Conservation (phyloP, 2,888 invertebrate genomes). For the Nezara viridula region DNA sequence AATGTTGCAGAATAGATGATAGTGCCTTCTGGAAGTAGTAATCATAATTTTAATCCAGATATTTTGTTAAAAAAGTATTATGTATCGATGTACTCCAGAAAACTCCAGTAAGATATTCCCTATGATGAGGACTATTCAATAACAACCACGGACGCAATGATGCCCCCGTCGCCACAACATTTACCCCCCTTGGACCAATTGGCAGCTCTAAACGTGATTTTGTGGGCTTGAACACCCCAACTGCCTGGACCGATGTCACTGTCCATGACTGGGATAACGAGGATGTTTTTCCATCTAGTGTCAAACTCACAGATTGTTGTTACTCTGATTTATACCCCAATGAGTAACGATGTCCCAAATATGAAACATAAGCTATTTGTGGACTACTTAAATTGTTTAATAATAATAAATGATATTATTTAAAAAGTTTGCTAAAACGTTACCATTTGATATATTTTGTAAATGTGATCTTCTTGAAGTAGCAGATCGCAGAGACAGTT, state of each 20-base stretch:
- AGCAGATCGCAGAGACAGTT: too few relatives aligned
- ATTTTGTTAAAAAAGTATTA: too few relatives aligned
- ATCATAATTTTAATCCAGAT: too few relatives aligned
- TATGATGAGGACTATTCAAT: background rate
- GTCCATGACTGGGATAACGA: background rate
- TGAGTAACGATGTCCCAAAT: too few relatives aligned
- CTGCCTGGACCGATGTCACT: background rate
- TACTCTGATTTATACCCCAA: background rate
- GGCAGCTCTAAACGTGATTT: background rate
- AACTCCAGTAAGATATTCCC: background rate
- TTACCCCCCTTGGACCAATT: background rate
- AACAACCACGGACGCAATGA: background rate
- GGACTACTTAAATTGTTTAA: too few relatives aligned
- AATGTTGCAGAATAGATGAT: too few relatives aligned
- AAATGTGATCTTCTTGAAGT: too few relatives aligned
- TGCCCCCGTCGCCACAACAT: background rate
- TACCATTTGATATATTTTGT: too few relatives aligned
- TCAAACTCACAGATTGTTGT: background rate
- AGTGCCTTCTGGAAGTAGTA: too few relatives aligned
- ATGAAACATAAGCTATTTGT: too few relatives aligned
- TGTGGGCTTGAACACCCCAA: background rate
- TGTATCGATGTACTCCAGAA: background rate
- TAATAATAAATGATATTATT: too few relatives aligned
- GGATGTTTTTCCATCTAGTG: background rate
- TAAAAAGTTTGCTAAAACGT: too few relatives aligned